Conservation (phyloP, 1,140 invertebrate species). For the Zaprionus camerounensis region DNA sequence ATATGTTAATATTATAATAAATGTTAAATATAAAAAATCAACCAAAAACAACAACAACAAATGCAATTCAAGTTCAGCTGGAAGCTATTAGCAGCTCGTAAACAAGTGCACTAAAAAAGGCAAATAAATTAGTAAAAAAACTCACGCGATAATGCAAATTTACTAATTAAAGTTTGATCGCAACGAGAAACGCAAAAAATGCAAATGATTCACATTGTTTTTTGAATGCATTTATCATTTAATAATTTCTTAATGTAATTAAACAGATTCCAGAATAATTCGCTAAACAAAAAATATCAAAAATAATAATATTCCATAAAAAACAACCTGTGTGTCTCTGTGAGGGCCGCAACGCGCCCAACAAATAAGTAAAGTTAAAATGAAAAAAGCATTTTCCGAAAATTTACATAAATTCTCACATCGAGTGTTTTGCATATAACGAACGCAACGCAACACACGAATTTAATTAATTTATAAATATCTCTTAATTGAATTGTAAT, state of each 20-base stretch:
- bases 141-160: slow-evolving; percentile 67
- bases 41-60: slow-evolving; percentile 12
- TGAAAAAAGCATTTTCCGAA: slow-evolving; percentile 40
- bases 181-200: slow-evolving; percentile 49
- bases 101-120: slow-evolving; percentile 43
- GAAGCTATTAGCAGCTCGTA: slow-evolving; percentile 50
- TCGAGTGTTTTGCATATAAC: slow-evolving; percentile 42
- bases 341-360: slow-evolving; percentile 45
- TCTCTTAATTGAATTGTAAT: slow-evolving; percentile 74
- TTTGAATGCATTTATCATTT: slow-evolving; percentile 60
- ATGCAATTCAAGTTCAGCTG: slow-evolving; percentile 32
- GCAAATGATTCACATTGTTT: slow-evolving; percentile 60
- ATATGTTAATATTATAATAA: slow-evolving; percentile 13
- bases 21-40: slow-evolving; percentile 18
- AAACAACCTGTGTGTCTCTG: slow-evolving; percentile 65
- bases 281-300: slow-evolving; percentile 23
- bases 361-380: slow-evolving; percentile 10
- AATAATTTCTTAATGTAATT: slow-evolving; percentile 69
- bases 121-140: slow-evolving; percentile 39
- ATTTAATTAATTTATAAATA: slow-evolving; percentile 74
- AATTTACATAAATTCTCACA: slow-evolving; percentile 78
- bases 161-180: slow-evolving; percentile 41
- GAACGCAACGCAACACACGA: slow-evolving; percentile 43
- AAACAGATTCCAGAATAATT: slow-evolving; percentile 52
- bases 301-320: background rate